Conservation (phyloP, 2,113 vertebrate genomes). For the Scomber colias region DNA sequence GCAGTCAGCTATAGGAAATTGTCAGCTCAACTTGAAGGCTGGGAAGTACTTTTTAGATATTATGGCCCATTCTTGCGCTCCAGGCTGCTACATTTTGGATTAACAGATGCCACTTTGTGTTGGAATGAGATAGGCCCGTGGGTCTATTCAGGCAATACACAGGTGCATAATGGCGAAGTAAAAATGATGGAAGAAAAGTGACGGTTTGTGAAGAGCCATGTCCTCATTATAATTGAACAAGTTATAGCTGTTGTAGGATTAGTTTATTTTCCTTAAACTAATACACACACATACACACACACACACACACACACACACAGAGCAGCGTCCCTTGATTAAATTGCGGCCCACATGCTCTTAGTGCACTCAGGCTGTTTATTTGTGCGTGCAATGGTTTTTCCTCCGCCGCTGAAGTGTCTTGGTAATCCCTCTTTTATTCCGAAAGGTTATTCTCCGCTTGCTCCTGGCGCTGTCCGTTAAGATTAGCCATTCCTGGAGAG, state of each 20-base stretch:
- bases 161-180: conserved; percentile 67
- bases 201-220: conserved; percentile 70
- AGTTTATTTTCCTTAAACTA: conserved; percentile 72
- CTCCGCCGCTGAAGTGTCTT: conserved; percentile 74
- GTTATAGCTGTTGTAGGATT: conserved; percentile 76
- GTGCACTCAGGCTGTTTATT: conserved; percentile 81
- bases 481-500: conserved; percentile 82
- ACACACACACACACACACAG: conserved; percentile 14
- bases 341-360: conserved; percentile 61
- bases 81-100: conserved; percentile 66
- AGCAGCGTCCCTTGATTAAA: conserved; percentile 77
- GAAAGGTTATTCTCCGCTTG: conserved; percentile 78
- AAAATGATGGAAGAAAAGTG: conserved; percentile 64
- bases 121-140: conserved; percentile 65
- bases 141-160: conserved; percentile 64
- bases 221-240: conserved; percentile 79
- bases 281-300: conserved; percentile 24
- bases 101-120: conserved; percentile 74
- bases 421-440: conserved; percentile 86
- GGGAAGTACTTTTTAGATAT: conserved; percentile 47
- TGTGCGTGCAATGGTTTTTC: conserved; percentile 76
- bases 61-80: conserved; percentile 28
- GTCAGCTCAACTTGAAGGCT: conserved; percentile 27
- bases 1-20: conserved; percentile 13
- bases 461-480: conserved; percentile 73